Evolutionary conservation across 1,140 invertebrate species (phyloP).

Genomic region (Drosophila orena): DNA sequence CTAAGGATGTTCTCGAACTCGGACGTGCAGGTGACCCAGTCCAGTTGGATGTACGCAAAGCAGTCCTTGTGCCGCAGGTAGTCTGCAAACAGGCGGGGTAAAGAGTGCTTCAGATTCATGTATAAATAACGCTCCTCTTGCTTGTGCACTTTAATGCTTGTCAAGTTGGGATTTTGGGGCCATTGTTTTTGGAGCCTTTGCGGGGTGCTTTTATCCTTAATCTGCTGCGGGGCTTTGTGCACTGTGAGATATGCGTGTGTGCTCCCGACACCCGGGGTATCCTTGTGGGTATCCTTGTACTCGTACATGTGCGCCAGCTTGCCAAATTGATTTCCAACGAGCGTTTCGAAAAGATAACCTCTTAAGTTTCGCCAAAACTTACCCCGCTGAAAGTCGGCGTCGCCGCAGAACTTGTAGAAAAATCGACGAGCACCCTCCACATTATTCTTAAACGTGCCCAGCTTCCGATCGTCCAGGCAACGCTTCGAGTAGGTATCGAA

Average conservation of each 20-base stretch:
- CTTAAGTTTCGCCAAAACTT: slow-evolving; percentile 12
- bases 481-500: slow-evolving; percentile 76
- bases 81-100: slow-evolving; percentile 48
- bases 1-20: slow-evolving; percentile 75
- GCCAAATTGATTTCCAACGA: slow-evolving; percentile 16
- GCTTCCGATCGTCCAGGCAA: slow-evolving; percentile 68
- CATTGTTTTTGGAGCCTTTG: slow-evolving; percentile 6
- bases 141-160: slow-evolving; percentile 16
- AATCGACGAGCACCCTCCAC: slow-evolving; percentile 75
- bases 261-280: slow-evolving; percentile 13
- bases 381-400: slow-evolving; percentile 76
- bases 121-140: slow-evolving; percentile 20
- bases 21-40: slow-evolving; percentile 74
- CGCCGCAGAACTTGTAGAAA: slow-evolving; percentile 76
- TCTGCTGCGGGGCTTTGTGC: slow-evolving; percentile 8
- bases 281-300: slow-evolving; percentile 23
- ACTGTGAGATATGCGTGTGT: slow-evolving; percentile 4
- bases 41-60: slow-evolving; percentile 75
- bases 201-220: background rate
- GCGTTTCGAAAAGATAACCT: background rate
- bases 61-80: slow-evolving; percentile 82
- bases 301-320: background rate
- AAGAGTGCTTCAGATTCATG: slow-evolving; percentile 7
- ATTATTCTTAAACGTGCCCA: slow-evolving; percentile 69
- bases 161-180: slow-evolving; percentile 6